A percentile compares a stretch with the other conserved stretches of the same genome.
These are phyloP conservation scores for Hirudo medicinalis DNA, from an alignment of 1,140 invertebrate genomes.

Conservation along the genomic window DNA sequence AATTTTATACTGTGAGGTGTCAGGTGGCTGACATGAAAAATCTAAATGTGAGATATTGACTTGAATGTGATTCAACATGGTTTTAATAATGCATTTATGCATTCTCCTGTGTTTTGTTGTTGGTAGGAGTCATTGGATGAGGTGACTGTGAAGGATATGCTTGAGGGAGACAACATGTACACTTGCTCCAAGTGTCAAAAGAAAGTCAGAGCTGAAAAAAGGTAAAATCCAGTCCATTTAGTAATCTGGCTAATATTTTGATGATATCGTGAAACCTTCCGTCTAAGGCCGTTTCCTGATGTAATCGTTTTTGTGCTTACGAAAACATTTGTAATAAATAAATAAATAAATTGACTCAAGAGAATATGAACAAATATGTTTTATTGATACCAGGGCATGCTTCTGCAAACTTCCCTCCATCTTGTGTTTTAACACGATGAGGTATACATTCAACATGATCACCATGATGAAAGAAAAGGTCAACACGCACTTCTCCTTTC, in stretches of 20 bases:
- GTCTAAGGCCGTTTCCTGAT: too few relatives aligned
- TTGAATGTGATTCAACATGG: background rate
- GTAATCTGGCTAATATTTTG: too few relatives aligned
- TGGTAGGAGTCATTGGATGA: constrained; percentile 71
- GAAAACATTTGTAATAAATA: too few relatives aligned
- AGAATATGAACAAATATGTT: background rate
- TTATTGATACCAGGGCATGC: constrained; percentile 55
- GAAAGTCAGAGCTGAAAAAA: constrained; percentile 83
- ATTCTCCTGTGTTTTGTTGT: constrained; percentile 15
- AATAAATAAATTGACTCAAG: background rate
- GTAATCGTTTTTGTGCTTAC: background rate
- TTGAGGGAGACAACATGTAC: constrained; percentile 94
- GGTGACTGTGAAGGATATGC: constrained; percentile 85
- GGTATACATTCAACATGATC: constrained; percentile 94
- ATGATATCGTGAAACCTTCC: too few relatives aligned
- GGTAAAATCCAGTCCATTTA: constrained; percentile 40
- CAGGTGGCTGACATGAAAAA: constrained; percentile 92
- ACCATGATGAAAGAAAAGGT: constrained; percentile 95
- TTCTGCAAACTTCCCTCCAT: constrained; percentile 85
- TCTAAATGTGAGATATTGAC: constrained; percentile 50
- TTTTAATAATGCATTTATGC: background rate
- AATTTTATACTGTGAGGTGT: constrained; percentile 87
- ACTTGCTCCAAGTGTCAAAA: constrained; percentile 85
- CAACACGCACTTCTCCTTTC: constrained; percentile 94
- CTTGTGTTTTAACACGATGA: constrained; percentile 89